Conservation (phyloP, 2,113 vertebrate species). For the Periophthalmodon schlosseri region DNA sequence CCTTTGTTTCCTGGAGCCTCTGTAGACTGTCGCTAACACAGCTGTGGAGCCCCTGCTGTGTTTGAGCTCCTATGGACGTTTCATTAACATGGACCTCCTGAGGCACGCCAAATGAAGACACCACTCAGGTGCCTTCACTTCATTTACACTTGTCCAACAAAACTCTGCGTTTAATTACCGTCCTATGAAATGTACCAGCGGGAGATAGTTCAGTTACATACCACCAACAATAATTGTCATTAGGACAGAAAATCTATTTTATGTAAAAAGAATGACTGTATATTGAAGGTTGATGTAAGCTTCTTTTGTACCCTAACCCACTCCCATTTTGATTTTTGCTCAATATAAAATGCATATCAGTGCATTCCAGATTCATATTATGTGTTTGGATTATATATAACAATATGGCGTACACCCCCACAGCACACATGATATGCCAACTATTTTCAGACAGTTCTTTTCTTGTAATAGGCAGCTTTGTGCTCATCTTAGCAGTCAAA, state of each 20-base stretch:
- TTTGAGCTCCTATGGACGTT: neutral
- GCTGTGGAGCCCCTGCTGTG: neutral
- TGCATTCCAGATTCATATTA: neutral
- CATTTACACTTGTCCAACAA: neutral
- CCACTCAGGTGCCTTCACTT: slow-evolving; percentile 1
- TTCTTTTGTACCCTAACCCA: neutral
- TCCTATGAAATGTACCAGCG: neutral
- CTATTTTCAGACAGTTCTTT: slow-evolving; percentile 1
- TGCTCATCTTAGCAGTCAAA: neutral
- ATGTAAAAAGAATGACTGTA: neutral
- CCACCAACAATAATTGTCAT: neutral
- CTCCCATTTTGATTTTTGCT: neutral
- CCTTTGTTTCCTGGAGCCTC: too few relatives aligned
- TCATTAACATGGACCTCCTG: neutral
- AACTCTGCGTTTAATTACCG: neutral
- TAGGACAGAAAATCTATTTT: neutral
- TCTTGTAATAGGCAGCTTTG: neutral
- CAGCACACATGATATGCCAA: neutral
- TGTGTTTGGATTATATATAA: neutral
- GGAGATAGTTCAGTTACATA: neutral
- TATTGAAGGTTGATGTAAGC: neutral
- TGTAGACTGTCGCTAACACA: neutral
- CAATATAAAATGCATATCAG: slow-evolving; percentile 2
- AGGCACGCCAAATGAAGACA: neutral
- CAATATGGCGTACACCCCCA: neutral